These are phyloP conservation scores for Empidonax alnorum DNA, from an alignment of 2,113 vertebrate genomes.

Conservation along the genomic window DNA sequence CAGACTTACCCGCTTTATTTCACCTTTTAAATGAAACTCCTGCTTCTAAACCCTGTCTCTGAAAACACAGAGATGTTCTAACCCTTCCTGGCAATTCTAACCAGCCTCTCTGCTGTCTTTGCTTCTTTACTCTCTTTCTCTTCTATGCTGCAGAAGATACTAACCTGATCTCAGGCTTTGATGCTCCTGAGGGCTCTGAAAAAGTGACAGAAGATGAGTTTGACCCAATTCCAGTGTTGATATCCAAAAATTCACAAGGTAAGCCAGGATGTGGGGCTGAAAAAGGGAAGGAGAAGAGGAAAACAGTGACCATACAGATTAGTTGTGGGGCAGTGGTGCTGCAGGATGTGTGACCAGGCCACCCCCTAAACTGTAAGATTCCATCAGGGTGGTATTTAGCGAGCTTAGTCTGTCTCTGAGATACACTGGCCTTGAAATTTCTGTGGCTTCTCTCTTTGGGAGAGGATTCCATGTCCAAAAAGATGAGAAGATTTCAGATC, in stretches of 20 bases:
- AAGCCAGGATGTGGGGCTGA: constrained; percentile 73
- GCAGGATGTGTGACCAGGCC: neutral
- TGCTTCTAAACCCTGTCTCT: neutral
- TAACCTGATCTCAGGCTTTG: constrained; percentile 95
- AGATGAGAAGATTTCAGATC: neutral
- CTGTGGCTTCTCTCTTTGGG: neutral
- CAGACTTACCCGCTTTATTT: neutral
- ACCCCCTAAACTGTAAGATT: neutral
- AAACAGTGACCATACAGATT: neutral
- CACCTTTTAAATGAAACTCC: neutral
- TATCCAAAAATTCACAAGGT: constrained; percentile 99
- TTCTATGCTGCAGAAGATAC: constrained; percentile 87
- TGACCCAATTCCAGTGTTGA: constrained; percentile 98
- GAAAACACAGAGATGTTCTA: constrained; percentile 9
- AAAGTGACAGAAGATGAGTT: constrained; percentile 95
- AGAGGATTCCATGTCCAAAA: neutral
- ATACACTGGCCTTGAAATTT: neutral
- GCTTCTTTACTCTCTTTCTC: constrained; percentile 73
- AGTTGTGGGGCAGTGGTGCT: neutral
- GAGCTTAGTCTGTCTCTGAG: neutral
- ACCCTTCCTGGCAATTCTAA: constrained; percentile 65
- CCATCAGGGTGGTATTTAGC: neutral
- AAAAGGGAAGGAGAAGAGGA: neutral
- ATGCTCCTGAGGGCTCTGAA: constrained; percentile 83
- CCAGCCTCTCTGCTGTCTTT: constrained; percentile 76